Evolutionary conservation across 2,113 vertebrate species (phyloP).

Genomic region (Saguinus imperator): DNA sequence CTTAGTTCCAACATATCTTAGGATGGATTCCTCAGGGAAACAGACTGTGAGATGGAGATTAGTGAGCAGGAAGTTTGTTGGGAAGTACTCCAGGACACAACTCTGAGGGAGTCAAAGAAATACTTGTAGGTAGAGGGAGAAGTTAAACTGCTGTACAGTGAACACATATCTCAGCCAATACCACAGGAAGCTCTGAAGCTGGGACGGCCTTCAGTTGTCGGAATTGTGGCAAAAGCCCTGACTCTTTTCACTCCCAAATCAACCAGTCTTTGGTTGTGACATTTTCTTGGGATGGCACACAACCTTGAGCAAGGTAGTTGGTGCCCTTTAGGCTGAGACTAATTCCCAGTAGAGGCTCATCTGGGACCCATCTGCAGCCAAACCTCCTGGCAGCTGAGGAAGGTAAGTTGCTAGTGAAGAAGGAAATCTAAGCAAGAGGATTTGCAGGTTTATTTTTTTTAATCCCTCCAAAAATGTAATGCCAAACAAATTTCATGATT

Average conservation of each 20-base stretch:
- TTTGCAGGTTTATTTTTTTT: background rate
- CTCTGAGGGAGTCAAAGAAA: background rate
- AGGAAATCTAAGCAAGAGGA: background rate
- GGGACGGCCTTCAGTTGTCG: rapidly evolving
- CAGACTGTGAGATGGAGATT: background rate
- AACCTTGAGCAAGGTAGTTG: background rate
- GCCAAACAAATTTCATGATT: background rate
- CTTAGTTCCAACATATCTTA: background rate
- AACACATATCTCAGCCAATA: background rate
- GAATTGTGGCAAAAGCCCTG: background rate
- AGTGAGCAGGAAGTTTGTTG: background rate
- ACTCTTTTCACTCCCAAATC: background rate
- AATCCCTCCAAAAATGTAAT: background rate
- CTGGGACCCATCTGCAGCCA: background rate
- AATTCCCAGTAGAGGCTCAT: background rate
- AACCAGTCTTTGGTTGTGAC: background rate
- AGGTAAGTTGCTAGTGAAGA: background rate
- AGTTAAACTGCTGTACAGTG: background rate
- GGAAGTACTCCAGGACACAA: background rate
- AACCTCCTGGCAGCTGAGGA: rapidly evolving
- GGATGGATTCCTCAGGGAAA: background rate
- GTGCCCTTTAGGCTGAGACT: background rate
- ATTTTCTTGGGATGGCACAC: background rate
- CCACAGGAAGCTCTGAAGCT: background rate
- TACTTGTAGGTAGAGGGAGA: background rate